Evolutionary conservation across 1,140 invertebrate genomes (phyloP), one percentile per base, ranked within the genome.

Genomic region (Trachymyrmex septentrionalis): DNA sequence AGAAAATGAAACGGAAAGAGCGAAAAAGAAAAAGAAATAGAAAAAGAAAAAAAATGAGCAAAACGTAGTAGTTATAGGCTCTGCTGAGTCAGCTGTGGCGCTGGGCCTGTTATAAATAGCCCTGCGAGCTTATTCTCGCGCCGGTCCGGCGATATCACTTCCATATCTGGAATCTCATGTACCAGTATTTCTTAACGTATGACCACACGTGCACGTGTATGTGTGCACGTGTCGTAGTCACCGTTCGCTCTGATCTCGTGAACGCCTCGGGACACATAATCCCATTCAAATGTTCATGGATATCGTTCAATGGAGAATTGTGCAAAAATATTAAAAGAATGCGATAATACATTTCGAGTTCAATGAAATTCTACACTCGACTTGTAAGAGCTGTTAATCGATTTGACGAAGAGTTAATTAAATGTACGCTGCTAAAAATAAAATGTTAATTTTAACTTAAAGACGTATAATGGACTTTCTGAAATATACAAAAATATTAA

Each of bases 21-120:
- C 27, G 21, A 53, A n/a, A n/a, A 44, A 78, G 14, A 24, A n/a
- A 59, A 9, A 85, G n/a, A 53, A 34, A 14, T 48, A 69, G 24
- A 48, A 63, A 50, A 59, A 48, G 27, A 27, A 27, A 30, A 30
- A 14, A 72, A 67, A 30, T 59, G 34, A 67, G 27, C 24, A 67
- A n/a, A 67, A 67, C 14, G 50, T 66, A 16, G 24, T 55, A 21
- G 24, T 48, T 67, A 44, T 24, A 66, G 57, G 61, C 73, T 81
- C 81, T 77, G 91, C 91, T 92, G 88, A 92, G 88, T 91, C 92
- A 92, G 89, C 88, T 91, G 76, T 50, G 75, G 89, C 16, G 53
- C 81, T 85, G 72, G 63, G 61, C 84, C 63, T 71, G 92, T 90
- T 93, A 92, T 93, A 93, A 93, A 93, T 92, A 93, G 92, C 88